Conservation (phyloP, 2,113 vertebrate genomes). For the Phylloscopus trochilus region DNA sequence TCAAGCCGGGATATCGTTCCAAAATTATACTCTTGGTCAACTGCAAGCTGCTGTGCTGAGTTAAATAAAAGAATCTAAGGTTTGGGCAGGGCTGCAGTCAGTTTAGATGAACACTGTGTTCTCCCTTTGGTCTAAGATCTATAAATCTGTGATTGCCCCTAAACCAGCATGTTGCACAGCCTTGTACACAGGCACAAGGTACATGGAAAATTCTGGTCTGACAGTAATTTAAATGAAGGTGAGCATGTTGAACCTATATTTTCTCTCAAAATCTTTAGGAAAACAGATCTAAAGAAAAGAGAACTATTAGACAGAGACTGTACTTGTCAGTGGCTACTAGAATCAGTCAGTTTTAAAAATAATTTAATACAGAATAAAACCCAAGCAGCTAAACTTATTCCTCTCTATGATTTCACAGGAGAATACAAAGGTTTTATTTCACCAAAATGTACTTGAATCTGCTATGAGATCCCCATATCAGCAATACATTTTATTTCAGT, state of each 20-base stretch:
- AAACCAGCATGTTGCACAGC: not conserved
- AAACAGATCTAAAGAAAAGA: not conserved
- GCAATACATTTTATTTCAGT: not conserved
- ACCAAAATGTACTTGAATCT: not conserved
- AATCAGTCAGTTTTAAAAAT: not conserved
- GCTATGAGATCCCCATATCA: fast-evolving
- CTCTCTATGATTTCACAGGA: not conserved
- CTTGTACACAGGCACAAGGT: not conserved
- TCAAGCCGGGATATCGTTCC: not conserved
- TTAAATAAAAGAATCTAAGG: not conserved
- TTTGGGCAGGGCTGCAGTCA: not conserved
- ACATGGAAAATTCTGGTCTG: not conserved
- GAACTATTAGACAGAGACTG: not conserved
- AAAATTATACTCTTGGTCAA: not conserved
- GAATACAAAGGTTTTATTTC: not conserved
- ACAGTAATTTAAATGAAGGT: not conserved
- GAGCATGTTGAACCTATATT: not conserved
- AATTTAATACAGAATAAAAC: not conserved
- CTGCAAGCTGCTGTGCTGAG: not conserved
- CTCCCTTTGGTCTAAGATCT: not conserved
- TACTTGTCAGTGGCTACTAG: not conserved
- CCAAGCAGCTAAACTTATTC: not conserved
- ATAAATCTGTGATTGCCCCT: not conserved
- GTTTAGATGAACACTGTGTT: not conserved
- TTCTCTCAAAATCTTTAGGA: not conserved